These are phyloP conservation scores for Xenopus laevis DNA, from an alignment of 2,113 vertebrate species.

Conservation along the genomic window DNA sequence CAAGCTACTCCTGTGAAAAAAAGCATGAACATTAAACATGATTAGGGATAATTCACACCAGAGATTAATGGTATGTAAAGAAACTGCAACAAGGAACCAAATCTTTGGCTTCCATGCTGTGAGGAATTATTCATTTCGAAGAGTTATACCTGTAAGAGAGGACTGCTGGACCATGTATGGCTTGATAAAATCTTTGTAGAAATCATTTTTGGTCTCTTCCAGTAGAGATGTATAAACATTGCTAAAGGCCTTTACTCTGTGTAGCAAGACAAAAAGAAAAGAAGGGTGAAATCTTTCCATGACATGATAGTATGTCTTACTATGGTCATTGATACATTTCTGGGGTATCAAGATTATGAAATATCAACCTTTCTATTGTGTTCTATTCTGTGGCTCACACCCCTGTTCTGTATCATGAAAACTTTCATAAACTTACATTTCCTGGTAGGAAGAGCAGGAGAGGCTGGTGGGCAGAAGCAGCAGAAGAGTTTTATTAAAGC, in stretches of 20 bases:
- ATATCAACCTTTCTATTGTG: background rate
- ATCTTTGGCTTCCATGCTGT: background rate
- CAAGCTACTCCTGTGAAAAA: conserved; percentile 28
- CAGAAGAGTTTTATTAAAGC: background rate
- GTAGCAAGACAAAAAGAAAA: background rate
- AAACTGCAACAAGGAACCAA: no score
- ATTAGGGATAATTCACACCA: background rate
- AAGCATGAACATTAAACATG: background rate
- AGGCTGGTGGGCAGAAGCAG: conserved; percentile 2
- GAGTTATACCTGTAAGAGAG: background rate
- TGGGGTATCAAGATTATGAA: no score
- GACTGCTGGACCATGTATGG: background rate
- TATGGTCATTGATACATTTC: no score
- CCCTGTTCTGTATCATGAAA: no score
- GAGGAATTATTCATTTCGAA: no score
- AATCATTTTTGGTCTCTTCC: conserved; percentile 4
- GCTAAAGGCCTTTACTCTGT: conserved; percentile 40
- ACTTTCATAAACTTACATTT: conserved; percentile 8
- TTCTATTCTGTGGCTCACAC: background rate
- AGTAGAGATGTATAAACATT: background rate
- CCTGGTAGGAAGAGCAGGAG: conserved; percentile 10
- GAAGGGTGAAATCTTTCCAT: background rate
- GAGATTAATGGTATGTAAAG: no score
- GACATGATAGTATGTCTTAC: no score
- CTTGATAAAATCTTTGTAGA: background rate